phyloP scores from a whole-genome alignment of 2,888 invertebrate species.

The Gasteruption jaculator region DNA sequence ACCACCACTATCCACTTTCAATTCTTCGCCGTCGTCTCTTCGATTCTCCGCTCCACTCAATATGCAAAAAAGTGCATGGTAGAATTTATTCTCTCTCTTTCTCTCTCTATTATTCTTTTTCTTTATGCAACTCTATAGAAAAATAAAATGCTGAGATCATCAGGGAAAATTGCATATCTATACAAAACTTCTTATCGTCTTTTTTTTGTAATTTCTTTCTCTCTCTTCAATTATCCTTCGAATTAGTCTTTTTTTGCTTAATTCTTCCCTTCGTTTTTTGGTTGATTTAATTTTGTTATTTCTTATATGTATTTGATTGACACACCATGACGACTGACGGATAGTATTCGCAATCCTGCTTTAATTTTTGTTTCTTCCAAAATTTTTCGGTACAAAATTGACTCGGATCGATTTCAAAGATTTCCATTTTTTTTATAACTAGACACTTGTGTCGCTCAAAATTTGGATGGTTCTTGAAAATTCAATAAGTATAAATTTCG shows the following conservation, averaged over 20 bases:
- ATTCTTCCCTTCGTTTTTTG: constrained; percentile 1
- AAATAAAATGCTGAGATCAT: constrained; percentile 48
- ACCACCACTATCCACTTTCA: constrained; percentile 13
- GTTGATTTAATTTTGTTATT: constrained; percentile 12
- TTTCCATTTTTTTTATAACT: no score
- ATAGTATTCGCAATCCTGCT: no score
- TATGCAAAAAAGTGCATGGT: no score
- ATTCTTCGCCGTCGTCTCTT: constrained; percentile 20
- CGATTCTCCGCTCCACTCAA: constrained; percentile 24
- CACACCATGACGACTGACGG: constrained; percentile 29
- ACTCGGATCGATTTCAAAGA: no score
- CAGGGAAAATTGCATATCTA: constrained; percentile 38
- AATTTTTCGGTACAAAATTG: no score
- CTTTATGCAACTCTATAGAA: constrained; percentile 45
- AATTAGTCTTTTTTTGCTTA: constrained; percentile 9
- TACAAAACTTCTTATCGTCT: constrained; percentile 30
- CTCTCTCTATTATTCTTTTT: constrained; percentile 23
- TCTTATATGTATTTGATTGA: constrained; percentile 31
- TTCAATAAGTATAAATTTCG: no score
- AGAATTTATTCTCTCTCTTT: constrained; percentile 20
- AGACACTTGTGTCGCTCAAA: no score
- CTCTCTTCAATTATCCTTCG: constrained; percentile 10
- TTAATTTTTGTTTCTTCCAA: no score
- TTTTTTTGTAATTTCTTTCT: constrained; percentile 19
- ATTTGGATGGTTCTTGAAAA: no score